These are phyloP conservation scores for Ophraella communa DNA, from an alignment of 2,888 invertebrate genomes.

Conservation along the genomic window DNA sequence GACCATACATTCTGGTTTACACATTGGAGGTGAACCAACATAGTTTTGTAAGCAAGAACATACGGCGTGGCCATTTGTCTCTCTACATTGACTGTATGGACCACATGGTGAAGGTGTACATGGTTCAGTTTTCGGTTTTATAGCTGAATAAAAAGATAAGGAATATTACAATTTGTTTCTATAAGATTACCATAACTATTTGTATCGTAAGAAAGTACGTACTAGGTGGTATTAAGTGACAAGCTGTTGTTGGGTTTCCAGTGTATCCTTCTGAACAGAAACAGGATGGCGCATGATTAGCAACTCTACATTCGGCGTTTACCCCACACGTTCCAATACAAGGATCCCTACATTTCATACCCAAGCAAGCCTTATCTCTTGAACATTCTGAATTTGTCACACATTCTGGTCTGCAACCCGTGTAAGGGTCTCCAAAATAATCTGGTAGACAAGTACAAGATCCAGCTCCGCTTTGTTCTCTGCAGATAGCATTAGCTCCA, in stretches of 20 bases:
- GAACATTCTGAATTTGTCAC: constrained; percentile 83
- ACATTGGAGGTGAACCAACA: constrained; percentile 77
- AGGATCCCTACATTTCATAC: constrained; percentile 85
- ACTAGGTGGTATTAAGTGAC: constrained; percentile 56
- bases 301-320: constrained; percentile 79
- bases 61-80: constrained; percentile 74
- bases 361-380: constrained; percentile 77
- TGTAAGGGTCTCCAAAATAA: constrained; percentile 87
- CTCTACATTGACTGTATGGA: constrained; percentile 77
- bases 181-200: neutral
- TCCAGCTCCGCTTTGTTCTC: constrained; percentile 81
- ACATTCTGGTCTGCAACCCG: constrained; percentile 85
- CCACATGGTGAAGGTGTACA: constrained; percentile 80
- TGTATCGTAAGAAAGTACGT: constrained; percentile 45
- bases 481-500: constrained; percentile 84
- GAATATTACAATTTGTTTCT: constrained; percentile 45
- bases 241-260: constrained; percentile 72
- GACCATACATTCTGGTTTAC: constrained; percentile 78
- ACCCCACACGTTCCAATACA: constrained; percentile 83
- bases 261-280: constrained; percentile 78
- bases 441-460: constrained; percentile 83
- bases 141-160: constrained; percentile 40
- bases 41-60: constrained; percentile 80
- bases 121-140: constrained; percentile 65
- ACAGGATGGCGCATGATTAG: constrained; percentile 84